A percentile compares a stretch with the other conserved stretches of the same genome.
Conservation (phyloP, 92 coral and sea anemone genomes). For the Siderastrea siderea region DNA sequence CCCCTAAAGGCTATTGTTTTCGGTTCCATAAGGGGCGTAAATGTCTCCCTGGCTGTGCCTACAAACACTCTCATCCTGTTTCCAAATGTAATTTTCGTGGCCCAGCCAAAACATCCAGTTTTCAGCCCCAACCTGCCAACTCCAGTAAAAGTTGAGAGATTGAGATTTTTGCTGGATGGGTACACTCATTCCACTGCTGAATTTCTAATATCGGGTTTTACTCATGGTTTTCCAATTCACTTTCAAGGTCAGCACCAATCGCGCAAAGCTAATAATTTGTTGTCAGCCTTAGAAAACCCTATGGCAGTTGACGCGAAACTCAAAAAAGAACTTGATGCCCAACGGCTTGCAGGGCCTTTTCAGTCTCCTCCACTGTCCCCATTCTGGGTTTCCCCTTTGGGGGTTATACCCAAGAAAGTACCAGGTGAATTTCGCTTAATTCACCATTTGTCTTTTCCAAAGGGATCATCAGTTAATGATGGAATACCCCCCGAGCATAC, state of each 20-base stretch:
- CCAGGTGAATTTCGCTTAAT: slow-evolving; percentile 73
- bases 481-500: slow-evolving; percentile 59
- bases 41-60: slow-evolving; percentile 51
- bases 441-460: slow-evolving; percentile 71
- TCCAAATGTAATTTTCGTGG: slow-evolving; percentile 64
- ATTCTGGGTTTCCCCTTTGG: slow-evolving; percentile 71
- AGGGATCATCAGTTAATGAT: slow-evolving; percentile 73
- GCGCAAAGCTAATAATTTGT: slow-evolving; percentile 20
- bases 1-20: slow-evolving; percentile 56
- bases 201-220: slow-evolving; percentile 51
- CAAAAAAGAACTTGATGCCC: slow-evolving; percentile 37
- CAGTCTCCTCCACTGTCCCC: slow-evolving; percentile 41
- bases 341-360: slow-evolving; percentile 64
- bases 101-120: slow-evolving; percentile 2
- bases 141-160: slow-evolving; percentile 64
- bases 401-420: slow-evolving; percentile 70
- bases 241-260: slow-evolving; percentile 40
- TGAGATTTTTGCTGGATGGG: slow-evolving; percentile 16
- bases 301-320: slow-evolving; percentile 17
- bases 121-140: slow-evolving; percentile 65
- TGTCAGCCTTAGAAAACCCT: slow-evolving; percentile 31
- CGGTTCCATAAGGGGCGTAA: slow-evolving; percentile 44
- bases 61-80: slow-evolving; percentile 50
- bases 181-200: slow-evolving; percentile 52
- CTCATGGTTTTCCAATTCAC: slow-evolving; percentile 61